Conservation (phyloP, 2,797 vertebrate genomes). For the Halcyon badia region DNA sequence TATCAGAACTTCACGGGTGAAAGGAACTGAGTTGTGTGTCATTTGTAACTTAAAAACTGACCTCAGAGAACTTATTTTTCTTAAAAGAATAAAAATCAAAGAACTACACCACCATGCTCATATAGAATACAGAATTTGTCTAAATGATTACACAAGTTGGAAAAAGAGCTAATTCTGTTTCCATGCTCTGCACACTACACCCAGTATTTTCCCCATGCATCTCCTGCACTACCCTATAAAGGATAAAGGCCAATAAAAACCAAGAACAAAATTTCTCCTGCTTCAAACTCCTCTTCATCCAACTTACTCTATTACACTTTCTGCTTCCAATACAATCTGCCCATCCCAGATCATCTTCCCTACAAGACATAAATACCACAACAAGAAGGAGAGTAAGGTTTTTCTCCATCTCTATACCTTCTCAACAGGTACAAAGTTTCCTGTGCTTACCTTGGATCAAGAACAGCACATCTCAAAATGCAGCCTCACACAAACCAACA, state of each 20-base stretch:
- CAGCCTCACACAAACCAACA: not conserved
- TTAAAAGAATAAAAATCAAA: not conserved
- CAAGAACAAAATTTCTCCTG: not conserved
- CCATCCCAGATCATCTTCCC: not conserved
- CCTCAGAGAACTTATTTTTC: not conserved
- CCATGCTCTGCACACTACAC: not conserved
- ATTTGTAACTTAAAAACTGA: conserved; percentile 16
- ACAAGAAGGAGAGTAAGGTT: not conserved
- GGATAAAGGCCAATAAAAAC: not conserved
- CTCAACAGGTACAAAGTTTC: not conserved
- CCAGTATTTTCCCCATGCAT: not conserved
- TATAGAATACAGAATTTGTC: not conserved
- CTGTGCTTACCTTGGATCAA: not conserved
- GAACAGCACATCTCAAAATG: not conserved
- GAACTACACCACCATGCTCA: not conserved
- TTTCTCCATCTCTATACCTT: not conserved
- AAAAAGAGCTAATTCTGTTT: not conserved
- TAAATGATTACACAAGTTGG: not conserved
- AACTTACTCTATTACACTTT: not conserved
- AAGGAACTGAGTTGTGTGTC: not conserved
- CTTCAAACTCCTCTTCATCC: not conserved
- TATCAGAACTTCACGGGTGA: not conserved
- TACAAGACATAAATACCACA: not conserved
- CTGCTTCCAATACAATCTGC: not conserved
- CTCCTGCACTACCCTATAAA: not conserved